These are phyloP conservation scores for Panulirus ornatus DNA, from an alignment of 1,140 invertebrate species.

Conservation along the genomic window DNA sequence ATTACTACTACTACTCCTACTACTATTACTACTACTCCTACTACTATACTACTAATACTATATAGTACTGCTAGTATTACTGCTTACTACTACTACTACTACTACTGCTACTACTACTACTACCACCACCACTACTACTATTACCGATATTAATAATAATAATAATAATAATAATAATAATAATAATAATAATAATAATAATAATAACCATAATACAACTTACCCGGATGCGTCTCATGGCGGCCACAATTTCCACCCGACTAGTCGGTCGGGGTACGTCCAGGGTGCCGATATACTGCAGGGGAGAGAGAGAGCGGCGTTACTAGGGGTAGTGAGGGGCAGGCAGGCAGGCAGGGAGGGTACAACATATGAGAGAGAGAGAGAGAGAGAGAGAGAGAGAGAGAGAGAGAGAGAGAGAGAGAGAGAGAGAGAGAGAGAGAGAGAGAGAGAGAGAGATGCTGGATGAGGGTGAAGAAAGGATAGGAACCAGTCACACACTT, in stretches of 20 bases:
- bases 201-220: too few relatives aligned
- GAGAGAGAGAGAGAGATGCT: too few relatives aligned
- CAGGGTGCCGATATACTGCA: slow-evolving; percentile 89
- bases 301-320: not conserved
- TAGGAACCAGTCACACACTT: not conserved
- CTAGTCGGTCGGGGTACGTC: slow-evolving; percentile 96
- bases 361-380: not conserved
- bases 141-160: too few relatives aligned
- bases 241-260: slow-evolving; percentile 97
- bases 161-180: too few relatives aligned
- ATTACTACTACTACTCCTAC: not conserved
- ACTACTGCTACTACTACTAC: not conserved
- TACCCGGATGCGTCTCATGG: slow-evolving; percentile 95
- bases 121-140: not conserved
- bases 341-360: not conserved
- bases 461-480: not conserved
- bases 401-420: not conserved
- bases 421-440: not conserved
- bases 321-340: not conserved
- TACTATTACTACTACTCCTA: not conserved
- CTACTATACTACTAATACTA: not conserved
- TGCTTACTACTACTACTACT: not conserved
- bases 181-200: too few relatives aligned
- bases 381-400: not conserved
- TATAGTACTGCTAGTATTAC: not conserved